Conservation (phyloP, 2,888 invertebrate species). For the Sinopyrophorus schimmeli region DNA sequence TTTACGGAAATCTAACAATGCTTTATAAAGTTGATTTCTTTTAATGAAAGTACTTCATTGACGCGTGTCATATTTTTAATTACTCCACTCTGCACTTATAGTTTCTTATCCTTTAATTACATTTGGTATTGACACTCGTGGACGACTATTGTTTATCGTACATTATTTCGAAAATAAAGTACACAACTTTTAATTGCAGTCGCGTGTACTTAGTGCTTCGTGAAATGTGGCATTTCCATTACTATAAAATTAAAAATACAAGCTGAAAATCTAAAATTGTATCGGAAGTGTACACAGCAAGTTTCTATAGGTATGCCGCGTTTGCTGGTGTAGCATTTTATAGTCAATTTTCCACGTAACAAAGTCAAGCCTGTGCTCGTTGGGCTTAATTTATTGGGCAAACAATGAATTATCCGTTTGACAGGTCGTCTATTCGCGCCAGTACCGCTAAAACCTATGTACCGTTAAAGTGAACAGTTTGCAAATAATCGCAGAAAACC, state of each 20-base stretch:
- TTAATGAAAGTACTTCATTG: not conserved
- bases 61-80: not conserved
- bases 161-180: not conserved
- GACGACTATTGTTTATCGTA: not conserved
- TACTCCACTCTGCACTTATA: not conserved
- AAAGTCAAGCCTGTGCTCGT: conserved; percentile 10
- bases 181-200: not conserved
- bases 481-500: too few relatives aligned
- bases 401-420: conserved; percentile 15
- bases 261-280: too few relatives aligned
- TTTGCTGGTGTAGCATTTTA: not conserved
- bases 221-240: too few relatives aligned
- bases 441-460: conserved; percentile 1
- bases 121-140: not conserved
- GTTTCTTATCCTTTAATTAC: conserved; percentile 7
- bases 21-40: too few relatives aligned
- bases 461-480: not conserved
- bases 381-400: conserved; percentile 12
- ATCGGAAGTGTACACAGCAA: too few relatives aligned
- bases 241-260: too few relatives aligned
- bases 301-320: too few relatives aligned
- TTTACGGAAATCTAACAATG: too few relatives aligned
- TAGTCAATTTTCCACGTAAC: conserved; percentile 7
- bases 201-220: not conserved
- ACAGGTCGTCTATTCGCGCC: conserved; percentile 6